phyloP scores from a whole-genome alignment of 2,888 invertebrate genomes.

The Alentia gelatinosa region DNA sequence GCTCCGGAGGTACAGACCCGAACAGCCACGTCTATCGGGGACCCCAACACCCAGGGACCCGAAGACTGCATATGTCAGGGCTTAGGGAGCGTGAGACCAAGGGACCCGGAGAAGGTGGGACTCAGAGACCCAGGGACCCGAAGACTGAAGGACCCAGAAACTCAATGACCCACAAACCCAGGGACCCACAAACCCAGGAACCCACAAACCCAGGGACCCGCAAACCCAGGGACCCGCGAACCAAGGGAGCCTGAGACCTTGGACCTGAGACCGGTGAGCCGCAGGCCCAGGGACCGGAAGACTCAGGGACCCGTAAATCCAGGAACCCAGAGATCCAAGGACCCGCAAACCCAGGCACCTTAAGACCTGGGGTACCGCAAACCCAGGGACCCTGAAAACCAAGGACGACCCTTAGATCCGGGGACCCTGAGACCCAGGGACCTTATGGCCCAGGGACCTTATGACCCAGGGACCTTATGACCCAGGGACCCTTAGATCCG shows the following conservation, averaged over 20 bases:
- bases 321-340: neutral
- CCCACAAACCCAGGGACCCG: neutral
- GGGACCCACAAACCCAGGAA: neutral
- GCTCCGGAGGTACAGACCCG: too few relatives aligned
- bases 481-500: neutral
- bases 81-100: neutral
- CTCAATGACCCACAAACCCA: neutral
- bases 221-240: neutral
- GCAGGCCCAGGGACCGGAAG: neutral
- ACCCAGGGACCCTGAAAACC: too few relatives aligned
- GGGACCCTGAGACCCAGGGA: neutral
- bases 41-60: neutral
- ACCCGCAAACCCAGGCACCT: neutral
- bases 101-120: neutral
- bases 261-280: neutral
- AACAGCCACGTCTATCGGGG: neutral
- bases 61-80: neutral
- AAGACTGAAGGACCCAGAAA: neutral
- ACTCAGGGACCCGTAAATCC: neutral
- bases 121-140: slow-evolving; percentile 18
- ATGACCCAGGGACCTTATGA: neutral
- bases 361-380: neutral
- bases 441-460: neutral
- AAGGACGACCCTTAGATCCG: neutral
- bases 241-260: neutral